These are phyloP conservation scores for Speoplatyrhinus poulsoni DNA, from an alignment of 2,113 vertebrate genomes.

Conservation along the genomic window DNA sequence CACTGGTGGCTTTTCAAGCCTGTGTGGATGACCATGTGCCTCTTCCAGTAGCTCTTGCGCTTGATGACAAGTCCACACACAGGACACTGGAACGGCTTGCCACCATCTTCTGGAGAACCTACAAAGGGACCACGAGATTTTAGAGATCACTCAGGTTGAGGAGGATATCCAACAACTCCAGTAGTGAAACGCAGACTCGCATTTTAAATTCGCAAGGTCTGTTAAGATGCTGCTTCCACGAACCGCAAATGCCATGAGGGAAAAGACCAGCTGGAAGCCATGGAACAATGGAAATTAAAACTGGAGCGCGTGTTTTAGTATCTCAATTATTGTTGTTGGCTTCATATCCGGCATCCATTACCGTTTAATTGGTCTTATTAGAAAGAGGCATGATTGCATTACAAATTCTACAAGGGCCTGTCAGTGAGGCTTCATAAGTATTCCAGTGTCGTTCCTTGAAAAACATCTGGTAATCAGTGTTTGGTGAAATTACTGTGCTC, in stretches of 20 bases:
- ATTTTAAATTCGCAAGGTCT: too few relatives aligned
- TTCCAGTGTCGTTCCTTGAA: conserved; percentile 76
- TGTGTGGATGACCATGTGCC: conserved; percentile 99
- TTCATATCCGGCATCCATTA: conserved; percentile 79
- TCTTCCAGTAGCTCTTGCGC: conserved; percentile 99
- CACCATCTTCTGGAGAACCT: conserved; percentile 96
- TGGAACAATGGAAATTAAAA: conserved; percentile 65
- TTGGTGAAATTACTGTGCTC: conserved; percentile 81
- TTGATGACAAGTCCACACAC: conserved; percentile 99
- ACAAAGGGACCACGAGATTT: conserved; percentile 39
- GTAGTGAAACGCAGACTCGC: conserved; percentile 15
- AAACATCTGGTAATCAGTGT: conserved; percentile 86
- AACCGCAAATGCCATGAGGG: conserved; percentile 38
- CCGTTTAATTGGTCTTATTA: conserved; percentile 81
- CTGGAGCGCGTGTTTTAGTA: conserved; percentile 68
- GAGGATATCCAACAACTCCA: neutral
- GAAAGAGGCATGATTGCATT: conserved; percentile 82
- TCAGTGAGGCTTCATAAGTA: conserved; percentile 80
- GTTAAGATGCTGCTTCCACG: too few relatives aligned
- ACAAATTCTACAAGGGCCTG: conserved; percentile 79
- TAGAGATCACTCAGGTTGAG: neutral
- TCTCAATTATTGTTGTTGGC: conserved; percentile 81
- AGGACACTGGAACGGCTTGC: conserved; percentile 98
- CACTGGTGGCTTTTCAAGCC: conserved; percentile 99
- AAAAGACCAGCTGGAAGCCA: conserved; percentile 62